Conservation (phyloP, 1,140 invertebrate genomes). For the Neodiprion fabricii region DNA sequence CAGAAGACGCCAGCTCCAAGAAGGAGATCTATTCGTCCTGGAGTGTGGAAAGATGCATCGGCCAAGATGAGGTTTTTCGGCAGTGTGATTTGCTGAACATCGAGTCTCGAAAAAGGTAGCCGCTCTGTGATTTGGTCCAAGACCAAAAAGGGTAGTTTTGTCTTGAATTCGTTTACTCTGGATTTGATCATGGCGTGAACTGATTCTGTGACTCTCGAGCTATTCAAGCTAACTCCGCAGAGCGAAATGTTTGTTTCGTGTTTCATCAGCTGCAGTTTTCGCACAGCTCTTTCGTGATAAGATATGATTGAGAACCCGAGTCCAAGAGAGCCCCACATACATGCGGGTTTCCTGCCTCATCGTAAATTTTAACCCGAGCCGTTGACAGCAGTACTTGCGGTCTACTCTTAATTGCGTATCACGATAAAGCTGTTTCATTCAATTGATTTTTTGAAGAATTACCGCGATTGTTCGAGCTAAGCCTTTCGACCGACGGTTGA, state of each 20-base stretch:
- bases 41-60: conserved; percentile 36
- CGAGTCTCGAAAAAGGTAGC: conserved; percentile 23
- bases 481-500: too few relatives aligned
- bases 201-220: conserved; percentile 16
- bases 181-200: conserved; percentile 25
- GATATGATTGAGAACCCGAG: conserved; percentile 26
- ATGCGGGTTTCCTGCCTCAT: conserved; percentile 13
- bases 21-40: conserved; percentile 38
- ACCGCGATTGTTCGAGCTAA: too few relatives aligned
- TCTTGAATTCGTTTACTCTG: conserved; percentile 18
- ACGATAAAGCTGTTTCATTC: too few relatives aligned
- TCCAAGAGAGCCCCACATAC: conserved; percentile 26
- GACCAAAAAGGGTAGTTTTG: conserved; percentile 24
- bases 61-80: conserved; percentile 30
- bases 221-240: conserved; percentile 22
- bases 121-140: conserved; percentile 24
- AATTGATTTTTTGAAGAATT: too few relatives aligned
- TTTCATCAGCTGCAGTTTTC: conserved; percentile 20
- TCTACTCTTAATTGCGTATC: too few relatives aligned
- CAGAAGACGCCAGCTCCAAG: conserved; percentile 42
- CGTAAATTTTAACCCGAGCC: conserved; percentile 9
- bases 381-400: conserved; percentile 16
- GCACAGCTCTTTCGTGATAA: conserved; percentile 19
- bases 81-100: conserved; percentile 23
- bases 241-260: conserved; percentile 12